A percentile compares a stretch with the other conserved stretches of the same genome.
Evolutionary conservation across 2,888 invertebrate species (phyloP).

Genomic region (Ceramica pisi): DNA sequence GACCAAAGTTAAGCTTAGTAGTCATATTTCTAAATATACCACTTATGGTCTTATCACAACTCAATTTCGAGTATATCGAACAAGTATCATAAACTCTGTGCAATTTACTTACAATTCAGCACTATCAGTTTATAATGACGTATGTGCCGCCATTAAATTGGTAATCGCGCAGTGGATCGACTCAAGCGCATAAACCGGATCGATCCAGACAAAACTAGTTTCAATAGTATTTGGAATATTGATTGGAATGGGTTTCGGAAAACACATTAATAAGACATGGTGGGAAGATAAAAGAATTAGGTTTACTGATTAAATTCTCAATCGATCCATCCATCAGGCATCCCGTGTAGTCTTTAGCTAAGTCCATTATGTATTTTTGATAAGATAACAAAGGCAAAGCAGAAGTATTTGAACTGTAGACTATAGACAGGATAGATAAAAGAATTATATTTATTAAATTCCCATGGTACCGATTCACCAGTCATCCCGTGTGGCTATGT

Average conservation of each 20-base stretch:
- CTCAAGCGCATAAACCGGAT: conserved; percentile 37
- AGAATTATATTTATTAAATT: too few relatives aligned
- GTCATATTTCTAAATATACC: not conserved
- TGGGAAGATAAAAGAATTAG: not conserved
- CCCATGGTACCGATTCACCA: not conserved
- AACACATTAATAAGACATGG: not conserved
- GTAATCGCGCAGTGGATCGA: conserved; percentile 25
- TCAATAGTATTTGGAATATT: conserved; percentile 25
- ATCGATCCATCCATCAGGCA: not conserved
- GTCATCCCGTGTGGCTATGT: not conserved
- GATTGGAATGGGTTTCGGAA: conserved; percentile 2
- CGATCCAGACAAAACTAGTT: conserved; percentile 38
- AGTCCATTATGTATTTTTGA: not conserved
- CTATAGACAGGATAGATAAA: too few relatives aligned
- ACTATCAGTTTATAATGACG: conserved; percentile 31
- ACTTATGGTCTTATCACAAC: not conserved
- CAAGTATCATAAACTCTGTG: not conserved
- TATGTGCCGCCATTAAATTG: conserved; percentile 33
- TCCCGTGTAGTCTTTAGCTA: not conserved
- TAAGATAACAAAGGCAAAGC: not conserved
- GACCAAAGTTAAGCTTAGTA: not conserved
- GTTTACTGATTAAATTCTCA: too few relatives aligned
- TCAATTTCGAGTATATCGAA: not conserved
- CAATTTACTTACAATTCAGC: conserved; percentile 17
- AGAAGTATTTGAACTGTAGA: not conserved